phyloP scores from a whole-genome alignment of 2,888 invertebrate genomes.

The Encarsia formosa region DNA sequence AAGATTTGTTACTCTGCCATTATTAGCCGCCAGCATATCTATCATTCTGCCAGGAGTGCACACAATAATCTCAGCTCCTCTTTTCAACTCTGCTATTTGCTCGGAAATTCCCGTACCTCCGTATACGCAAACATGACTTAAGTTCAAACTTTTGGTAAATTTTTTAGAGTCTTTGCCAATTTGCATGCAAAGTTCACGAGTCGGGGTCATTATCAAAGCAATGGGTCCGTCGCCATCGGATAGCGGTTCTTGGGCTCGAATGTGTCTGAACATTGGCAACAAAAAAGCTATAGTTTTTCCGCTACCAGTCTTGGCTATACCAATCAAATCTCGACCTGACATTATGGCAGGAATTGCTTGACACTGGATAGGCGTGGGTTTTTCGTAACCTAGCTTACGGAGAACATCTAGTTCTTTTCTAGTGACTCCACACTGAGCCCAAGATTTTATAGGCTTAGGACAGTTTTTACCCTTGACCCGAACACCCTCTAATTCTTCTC shows the following conservation, averaged over 20 bases:
- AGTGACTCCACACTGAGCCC: slow-evolving; percentile 98
- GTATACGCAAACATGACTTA: slow-evolving; percentile 93
- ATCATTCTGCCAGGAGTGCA: slow-evolving; percentile 99
- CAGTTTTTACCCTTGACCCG: slow-evolving; percentile 94
- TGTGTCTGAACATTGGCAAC: slow-evolving; percentile 95
- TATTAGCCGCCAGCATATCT: slow-evolving; percentile 98
- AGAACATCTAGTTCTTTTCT: slow-evolving; percentile 91
- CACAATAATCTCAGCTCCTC: slow-evolving; percentile 96
- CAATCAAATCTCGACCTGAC: slow-evolving; percentile 94
- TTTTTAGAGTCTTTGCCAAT: slow-evolving; percentile 94
- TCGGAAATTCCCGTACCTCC: slow-evolving; percentile 97
- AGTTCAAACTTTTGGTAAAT: slow-evolving; percentile 82
- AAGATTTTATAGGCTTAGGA: slow-evolving; percentile 90
- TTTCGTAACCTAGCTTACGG: slow-evolving; percentile 86
- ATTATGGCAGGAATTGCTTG: slow-evolving; percentile 97
- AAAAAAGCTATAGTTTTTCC: slow-evolving; percentile 98
- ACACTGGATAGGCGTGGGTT: slow-evolving; percentile 97
- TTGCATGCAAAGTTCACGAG: slow-evolving; percentile 97
- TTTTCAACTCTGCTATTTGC: slow-evolving; percentile 92
- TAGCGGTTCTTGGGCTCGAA: slow-evolving; percentile 88
- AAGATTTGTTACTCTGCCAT: slow-evolving; percentile 94
- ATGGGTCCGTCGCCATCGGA: slow-evolving; percentile 97
- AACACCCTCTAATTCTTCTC: slow-evolving; percentile 89
- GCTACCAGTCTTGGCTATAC: slow-evolving; percentile 98
- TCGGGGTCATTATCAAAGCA: slow-evolving; percentile 96